phyloP scores from a whole-genome alignment of 2,113 vertebrate species.

The Bujurquina vittata region DNA sequence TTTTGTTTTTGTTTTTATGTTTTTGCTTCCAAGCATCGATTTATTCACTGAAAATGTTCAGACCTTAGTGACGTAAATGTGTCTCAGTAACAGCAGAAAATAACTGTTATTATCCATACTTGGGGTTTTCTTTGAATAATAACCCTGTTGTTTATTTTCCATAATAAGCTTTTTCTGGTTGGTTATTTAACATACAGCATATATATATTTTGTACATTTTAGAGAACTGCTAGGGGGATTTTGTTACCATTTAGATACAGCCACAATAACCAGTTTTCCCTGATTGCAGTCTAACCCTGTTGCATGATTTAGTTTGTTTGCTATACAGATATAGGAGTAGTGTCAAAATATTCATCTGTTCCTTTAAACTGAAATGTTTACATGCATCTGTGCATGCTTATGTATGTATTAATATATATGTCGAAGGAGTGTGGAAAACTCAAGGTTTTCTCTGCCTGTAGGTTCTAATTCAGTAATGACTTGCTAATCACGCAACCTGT shows the following conservation, averaged over 20 bases:
- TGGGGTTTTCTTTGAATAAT: background rate
- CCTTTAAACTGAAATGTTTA: background rate
- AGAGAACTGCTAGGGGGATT: background rate
- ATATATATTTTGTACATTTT: background rate
- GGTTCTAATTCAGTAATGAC: slow-evolving; percentile 60
- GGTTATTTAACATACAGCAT: background rate
- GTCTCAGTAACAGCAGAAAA: background rate
- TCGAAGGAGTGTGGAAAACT: background rate
- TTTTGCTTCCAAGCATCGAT: background rate
- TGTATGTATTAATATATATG: background rate
- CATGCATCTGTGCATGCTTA: background rate
- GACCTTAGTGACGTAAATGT: background rate
- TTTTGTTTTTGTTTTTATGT: background rate
- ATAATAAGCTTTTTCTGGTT: background rate
- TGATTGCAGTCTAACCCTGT: background rate
- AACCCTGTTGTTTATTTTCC: background rate
- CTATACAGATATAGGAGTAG: background rate
- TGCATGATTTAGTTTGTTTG: background rate
- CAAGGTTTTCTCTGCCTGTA: background rate
- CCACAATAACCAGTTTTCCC: background rate
- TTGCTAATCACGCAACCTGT: slow-evolving; percentile 60
- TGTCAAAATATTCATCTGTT: background rate
- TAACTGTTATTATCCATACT: background rate
- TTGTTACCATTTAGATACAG: background rate
- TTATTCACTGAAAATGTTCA: background rate